Conservation (phyloP, 2,888 invertebrate species). For the Plemyria rubiginata region DNA sequence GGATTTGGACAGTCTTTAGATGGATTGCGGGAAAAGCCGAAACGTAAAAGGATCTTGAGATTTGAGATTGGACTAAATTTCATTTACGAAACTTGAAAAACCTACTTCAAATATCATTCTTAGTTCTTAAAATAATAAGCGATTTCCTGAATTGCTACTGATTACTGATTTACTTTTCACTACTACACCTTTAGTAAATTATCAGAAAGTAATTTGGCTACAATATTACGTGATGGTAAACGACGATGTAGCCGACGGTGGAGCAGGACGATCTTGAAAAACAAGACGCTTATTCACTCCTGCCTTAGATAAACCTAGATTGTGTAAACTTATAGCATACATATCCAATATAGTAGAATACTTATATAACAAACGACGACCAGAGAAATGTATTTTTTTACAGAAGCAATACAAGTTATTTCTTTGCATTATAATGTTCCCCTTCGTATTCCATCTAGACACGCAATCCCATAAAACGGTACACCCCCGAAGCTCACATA, state of each 20-base stretch:
- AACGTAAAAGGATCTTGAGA: background rate
- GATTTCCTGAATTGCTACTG: too few species aligned
- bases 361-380: background rate
- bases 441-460: slow-evolving; percentile 23
- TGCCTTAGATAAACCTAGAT: too few species aligned
- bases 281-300: too few species aligned
- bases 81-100: too few species aligned
- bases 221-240: too few species aligned
- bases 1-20: slow-evolving; percentile 34
- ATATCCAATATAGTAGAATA: background rate
- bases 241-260: too few species aligned
- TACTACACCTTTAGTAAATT: too few species aligned
- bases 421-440: slow-evolving; percentile 4
- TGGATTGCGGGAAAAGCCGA: slow-evolving; percentile 24
- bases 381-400: background rate
- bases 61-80: background rate
- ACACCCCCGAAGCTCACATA: slow-evolving; percentile 21
- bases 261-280: too few species aligned
- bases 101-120: too few species aligned
- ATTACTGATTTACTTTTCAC: too few species aligned
- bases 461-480: slow-evolving; percentile 26
- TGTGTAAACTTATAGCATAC: background rate
- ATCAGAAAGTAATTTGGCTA: too few species aligned
- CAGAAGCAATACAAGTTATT: background rate
- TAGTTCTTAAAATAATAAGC: too few species aligned